These are phyloP conservation scores for Balaenoptera acutorostrata DNA, from an alignment of 2,113 vertebrate genomes.

Conservation along the genomic window DNA sequence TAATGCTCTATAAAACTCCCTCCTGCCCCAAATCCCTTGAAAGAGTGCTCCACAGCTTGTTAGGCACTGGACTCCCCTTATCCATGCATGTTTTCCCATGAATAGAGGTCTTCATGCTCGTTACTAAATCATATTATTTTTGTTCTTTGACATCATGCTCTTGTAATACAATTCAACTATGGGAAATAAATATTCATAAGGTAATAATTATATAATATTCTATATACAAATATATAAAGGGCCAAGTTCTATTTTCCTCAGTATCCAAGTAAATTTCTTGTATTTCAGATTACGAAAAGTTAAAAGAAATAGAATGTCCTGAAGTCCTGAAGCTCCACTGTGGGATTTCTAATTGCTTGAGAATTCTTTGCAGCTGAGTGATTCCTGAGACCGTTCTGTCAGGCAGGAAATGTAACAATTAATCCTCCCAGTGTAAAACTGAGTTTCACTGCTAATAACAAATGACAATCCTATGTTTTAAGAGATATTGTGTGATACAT, in stretches of 20 bases:
- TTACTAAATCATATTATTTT: not conserved
- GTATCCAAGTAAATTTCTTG: conserved; percentile 6
- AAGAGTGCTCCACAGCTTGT: not conserved
- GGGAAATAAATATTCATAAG: not conserved
- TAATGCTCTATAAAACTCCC: not conserved
- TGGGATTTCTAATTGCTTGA: conserved; percentile 27
- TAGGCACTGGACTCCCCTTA: not conserved
- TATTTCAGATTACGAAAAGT: conserved; percentile 32
- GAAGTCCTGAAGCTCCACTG: not conserved
- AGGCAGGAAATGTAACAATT: conserved; percentile 45
- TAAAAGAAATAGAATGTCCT: conserved; percentile 36
- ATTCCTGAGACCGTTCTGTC: conserved; percentile 32
- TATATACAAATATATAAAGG: not conserved
- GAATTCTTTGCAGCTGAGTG: conserved; percentile 42
- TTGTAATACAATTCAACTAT: not conserved
- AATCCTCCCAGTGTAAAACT: conserved; percentile 34
- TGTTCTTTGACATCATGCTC: not conserved
- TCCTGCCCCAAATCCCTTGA: not conserved
- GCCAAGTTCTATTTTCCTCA: conserved; percentile 2
- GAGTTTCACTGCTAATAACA: conserved; percentile 39
- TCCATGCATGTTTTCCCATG: not conserved
- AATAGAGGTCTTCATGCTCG: not conserved
- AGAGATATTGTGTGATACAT: not conserved
- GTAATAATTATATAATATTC: not conserved
- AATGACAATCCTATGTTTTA: conserved; percentile 21